These are phyloP conservation scores for Choristoneura rosaceana DNA, from an alignment of 2,888 invertebrate species.

Conservation along the genomic window DNA sequence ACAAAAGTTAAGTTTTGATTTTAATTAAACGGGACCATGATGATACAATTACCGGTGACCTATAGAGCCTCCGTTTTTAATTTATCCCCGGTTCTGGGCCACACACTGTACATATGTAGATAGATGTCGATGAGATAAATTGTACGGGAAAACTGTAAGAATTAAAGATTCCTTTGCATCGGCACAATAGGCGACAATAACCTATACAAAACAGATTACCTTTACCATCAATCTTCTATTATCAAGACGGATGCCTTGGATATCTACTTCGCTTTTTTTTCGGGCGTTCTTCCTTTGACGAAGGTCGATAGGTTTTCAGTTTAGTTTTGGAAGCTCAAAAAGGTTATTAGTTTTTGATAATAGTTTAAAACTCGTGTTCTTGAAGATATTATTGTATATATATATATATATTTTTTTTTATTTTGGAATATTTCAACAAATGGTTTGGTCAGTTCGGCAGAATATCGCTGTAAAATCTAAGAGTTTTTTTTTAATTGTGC, in stretches of 20 bases:
- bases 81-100: too few relatives aligned
- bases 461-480: too few relatives aligned
- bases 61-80: too few relatives aligned
- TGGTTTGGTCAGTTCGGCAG: too few relatives aligned
- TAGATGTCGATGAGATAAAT: background rate
- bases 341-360: background rate
- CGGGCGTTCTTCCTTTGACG: background rate
- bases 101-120: too few relatives aligned
- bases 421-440: too few relatives aligned
- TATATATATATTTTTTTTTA: too few relatives aligned
- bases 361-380: background rate
- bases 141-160: background rate
- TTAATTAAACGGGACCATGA: too few relatives aligned
- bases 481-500: too few relatives aligned
- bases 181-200: constrained; percentile 8
- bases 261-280: constrained; percentile 4
- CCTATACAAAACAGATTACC: constrained; percentile 21
- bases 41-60: too few relatives aligned
- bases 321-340: background rate
- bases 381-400: background rate
- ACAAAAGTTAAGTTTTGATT: too few relatives aligned
- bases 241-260: constrained; percentile 16
- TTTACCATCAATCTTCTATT: constrained; percentile 31
- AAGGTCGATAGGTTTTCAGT: background rate
- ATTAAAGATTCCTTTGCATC: constrained; percentile 4